Evolutionary conservation across 2,888 invertebrate species (phyloP), one percentile per base, ranked within the genome.

Genomic region (Aelia acuminata): DNA sequence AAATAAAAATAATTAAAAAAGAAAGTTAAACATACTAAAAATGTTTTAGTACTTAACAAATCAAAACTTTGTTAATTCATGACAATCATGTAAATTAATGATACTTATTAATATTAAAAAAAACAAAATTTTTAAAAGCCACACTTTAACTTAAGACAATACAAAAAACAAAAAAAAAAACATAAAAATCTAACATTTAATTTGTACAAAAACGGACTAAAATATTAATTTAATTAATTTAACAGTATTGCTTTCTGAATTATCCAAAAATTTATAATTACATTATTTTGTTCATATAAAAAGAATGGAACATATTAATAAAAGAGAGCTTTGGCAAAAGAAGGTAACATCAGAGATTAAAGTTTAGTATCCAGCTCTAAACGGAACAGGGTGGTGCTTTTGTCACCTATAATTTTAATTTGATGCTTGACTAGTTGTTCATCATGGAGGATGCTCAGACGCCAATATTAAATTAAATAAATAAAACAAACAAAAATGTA

Each of bases 371-470:
- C n/a, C 70, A 57, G 43, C 63, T 63, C 87, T 87, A 87, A 87
- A 57, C 43, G 26, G 50, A 47, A 70, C 18, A 26, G 63, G 63
- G 26, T 87, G 70, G 87, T 87, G 87, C 87, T 87, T 87, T 63
- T 31, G 47, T 47, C 57, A 57, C 39, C 53, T 53, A 85, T 43
- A 39, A 87, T 70, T 87, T 63, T 87, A 63, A 87, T 57, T 87
- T 87, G 26, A 87, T 87, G 70, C 70, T 87, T 70, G 70, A 70
- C 87, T 87, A 87, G 87, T 63, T 87, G 26, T 63, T 87, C 43
- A 31, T 43, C 26, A 63, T 87, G 57, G 63, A 87, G 87, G 87
- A 87, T 80, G 80, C 80, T 80, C 80, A 47, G 80, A 43, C 80
- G 10, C 7, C 35, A 47, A 80, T 47, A 80, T 43, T 43, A 39